Evolutionary conservation across 2,113 vertebrate species (phyloP), one percentile per base, ranked within the genome.

Genomic region (Pao palembangensis): DNA sequence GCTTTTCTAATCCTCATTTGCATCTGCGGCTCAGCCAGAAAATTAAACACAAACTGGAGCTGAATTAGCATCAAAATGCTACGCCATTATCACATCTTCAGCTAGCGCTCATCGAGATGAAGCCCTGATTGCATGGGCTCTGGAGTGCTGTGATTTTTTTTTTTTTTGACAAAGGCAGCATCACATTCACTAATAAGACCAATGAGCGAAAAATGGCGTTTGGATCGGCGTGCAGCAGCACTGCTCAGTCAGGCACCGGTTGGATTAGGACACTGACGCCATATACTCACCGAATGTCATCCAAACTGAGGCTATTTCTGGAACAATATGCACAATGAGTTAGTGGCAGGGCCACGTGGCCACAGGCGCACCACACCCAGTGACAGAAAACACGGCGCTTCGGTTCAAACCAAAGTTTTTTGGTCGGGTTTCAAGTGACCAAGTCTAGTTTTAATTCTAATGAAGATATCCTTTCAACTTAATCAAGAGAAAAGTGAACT

Each of bases 291-390:
- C 94, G 92, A 69, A 96, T 95, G 90, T 97, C 95, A 94, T 98
- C 96, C 95, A 98, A 92, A 95, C 94, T 94, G 89, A 98, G 91
- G 94, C 94, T 98, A 96, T 93, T 94, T 96, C 96, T 98, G 94
- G 88, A 97, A 94, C 90, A 95, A 94, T 85, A 95, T 92, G 92
- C 89, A 95, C 72, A 93, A 73, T 80, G 90, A 88, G 90, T 94
- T 92, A 94, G 75, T 85, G 89, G 80, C 84, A 78, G 78, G 73
- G 76, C 69, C 49, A 16, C 14, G 0, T 43, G 71, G 82, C 83
- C 86, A 81, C 71, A 66, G 84, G 52, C 86, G 85, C 74, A 78
- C 80, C 87, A 75, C 51, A 86, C 71, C 80, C 76, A 73, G 78
- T 44, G 73, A 76, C 31, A 62, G 66, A 73, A 66, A 81, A 64